Evolutionary conservation across 2,888 invertebrate genomes (phyloP).

Genomic region (Pollenia amentaria): DNA sequence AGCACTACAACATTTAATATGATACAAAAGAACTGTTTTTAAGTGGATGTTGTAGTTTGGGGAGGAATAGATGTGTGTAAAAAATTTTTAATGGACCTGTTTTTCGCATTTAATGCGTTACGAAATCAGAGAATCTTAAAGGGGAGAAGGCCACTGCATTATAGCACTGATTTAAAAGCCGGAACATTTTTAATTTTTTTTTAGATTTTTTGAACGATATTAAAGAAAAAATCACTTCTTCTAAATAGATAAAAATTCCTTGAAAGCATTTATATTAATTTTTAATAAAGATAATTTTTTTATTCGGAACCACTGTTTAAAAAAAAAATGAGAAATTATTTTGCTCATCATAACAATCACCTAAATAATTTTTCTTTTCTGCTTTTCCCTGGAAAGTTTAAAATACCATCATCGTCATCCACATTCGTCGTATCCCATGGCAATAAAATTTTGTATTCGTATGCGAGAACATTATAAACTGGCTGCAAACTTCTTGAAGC

Average conservation of each 20-base stretch:
- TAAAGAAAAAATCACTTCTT: background rate
- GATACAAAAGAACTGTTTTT: slow-evolving; percentile 14
- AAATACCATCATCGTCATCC: slow-evolving; percentile 22
- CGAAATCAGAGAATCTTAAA: slow-evolving; percentile 30
- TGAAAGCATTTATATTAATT: background rate
- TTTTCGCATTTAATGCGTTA: slow-evolving; percentile 51
- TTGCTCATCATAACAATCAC: slow-evolving; percentile 52
- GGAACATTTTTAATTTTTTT: too few species aligned
- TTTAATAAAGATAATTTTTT: background rate
- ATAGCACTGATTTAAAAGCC: too few species aligned
- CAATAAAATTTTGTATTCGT: slow-evolving; percentile 16
- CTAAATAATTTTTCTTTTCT: slow-evolving; percentile 2
- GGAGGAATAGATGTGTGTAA: background rate
- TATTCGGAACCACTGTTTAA: slow-evolving; percentile 30
- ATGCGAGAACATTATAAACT: slow-evolving; percentile 38
- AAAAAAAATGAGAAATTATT: slow-evolving; percentile 2
- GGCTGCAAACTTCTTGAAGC: slow-evolving; percentile 31
- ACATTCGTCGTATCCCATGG: background rate
- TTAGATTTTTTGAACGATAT: background rate
- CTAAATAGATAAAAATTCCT: background rate
- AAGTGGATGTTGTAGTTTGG: background rate
- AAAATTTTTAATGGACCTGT: slow-evolving; percentile 55
- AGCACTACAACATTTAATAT: slow-evolving; percentile 1
- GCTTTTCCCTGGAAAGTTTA: slow-evolving; percentile 38
- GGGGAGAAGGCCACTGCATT: background rate